Evolutionary conservation across 2,888 invertebrate genomes (phyloP), one percentile per base, ranked within the genome.

Genomic region (Drosophila maculinotata): DNA sequence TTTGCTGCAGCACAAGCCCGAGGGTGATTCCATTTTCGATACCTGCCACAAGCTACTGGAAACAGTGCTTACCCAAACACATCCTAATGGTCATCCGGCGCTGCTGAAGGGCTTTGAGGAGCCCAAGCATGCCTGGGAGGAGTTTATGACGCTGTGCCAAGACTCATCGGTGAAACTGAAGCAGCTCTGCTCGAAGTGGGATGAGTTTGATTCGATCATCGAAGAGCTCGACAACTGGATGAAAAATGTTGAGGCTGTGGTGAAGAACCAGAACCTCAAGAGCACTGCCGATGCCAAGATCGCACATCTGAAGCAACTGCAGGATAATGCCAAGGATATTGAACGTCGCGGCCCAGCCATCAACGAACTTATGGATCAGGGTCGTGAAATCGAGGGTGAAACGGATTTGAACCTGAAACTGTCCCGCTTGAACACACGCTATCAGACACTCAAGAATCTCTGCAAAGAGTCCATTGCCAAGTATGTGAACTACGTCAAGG

Each of bases 181-280:
- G 77, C 94, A 95, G 65, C 93, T 96, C 6, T 94, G 96, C 69
- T 94, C 94, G 42, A 95, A 96, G 87, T 97, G 97, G 95, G 95
- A 95, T 38, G 95, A 96, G 87, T 96, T 97, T 77, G 96, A 96
- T 83, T 94, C 94, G 44, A 93, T 95, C 15, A 93, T 97, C 28
- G 96, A 97, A 71, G 94, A 94, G 58, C 92, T 98, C 1, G 96
- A 95, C 84, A 93, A 94, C 44, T 98, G 98, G 98, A 93, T 97
- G 47, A 97, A 96, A 89, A 93, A 95, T 48, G 96, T 96, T 88
- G 98, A 98, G 91, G 93, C 94, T 45, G 95, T 95, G 89, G 94
- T 98, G 0, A 96, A 97, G 91, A 97, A 97, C 89, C 97, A 97
- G 91, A 96, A 96, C 74, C 93, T 98, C 1, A 97, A 96, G 90